A percentile compares a stretch with the other conserved stretches of the same genome.
Evolutionary conservation across 2,113 vertebrate species (phyloP).

Genomic region (Cottus gobio): DNA sequence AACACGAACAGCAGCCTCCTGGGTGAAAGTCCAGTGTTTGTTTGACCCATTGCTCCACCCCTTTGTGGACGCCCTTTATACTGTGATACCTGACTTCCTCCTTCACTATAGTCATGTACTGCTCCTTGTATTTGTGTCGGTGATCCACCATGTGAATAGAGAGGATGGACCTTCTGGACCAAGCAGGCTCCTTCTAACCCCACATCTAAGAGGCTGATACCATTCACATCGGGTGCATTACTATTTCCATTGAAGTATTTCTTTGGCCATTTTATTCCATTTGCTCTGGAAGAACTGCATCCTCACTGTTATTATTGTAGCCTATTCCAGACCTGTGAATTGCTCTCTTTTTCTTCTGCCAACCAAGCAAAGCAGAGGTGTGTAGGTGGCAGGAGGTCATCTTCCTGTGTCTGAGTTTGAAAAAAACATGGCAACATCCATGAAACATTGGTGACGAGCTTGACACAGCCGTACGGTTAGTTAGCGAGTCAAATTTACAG

Average conservation of each 20-base stretch:
- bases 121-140: too few species aligned
- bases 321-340: background rate
- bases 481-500: too few species aligned
- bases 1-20: background rate
- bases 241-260: background rate
- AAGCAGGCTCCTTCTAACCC: too few species aligned
- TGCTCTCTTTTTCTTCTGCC: background rate
- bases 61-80: too few species aligned
- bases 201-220: too few species aligned
- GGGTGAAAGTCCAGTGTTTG: background rate
- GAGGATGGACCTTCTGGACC: too few species aligned
- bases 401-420: background rate
- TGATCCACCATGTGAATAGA: too few species aligned
- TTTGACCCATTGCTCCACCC: background rate
- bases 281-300: background rate
- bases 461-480: background rate
- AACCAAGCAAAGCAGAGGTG: too few species aligned
- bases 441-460: background rate
- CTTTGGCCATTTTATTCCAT: too few species aligned
- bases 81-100: too few species aligned
- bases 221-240: too few species aligned
- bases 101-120: too few species aligned
- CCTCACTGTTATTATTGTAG: background rate
- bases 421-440: background rate
- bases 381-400: background rate